Evolutionary conservation across 64 coral and sea anemone species (phyloP).

Genomic region (Catalaphyllia jardinei): DNA sequence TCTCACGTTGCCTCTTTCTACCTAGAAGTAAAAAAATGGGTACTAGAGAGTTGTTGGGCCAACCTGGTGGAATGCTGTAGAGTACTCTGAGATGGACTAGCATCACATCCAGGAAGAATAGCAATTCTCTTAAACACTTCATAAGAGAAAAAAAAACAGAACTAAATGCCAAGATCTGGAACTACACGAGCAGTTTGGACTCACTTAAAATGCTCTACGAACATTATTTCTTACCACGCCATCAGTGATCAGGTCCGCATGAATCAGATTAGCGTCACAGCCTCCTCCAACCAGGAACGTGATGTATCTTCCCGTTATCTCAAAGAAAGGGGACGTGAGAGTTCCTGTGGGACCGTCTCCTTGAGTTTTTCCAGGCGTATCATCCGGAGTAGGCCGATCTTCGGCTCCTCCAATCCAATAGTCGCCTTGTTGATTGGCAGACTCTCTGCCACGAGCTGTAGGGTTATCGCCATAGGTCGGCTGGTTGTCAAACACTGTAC

Average conservation of each 20-base stretch:
- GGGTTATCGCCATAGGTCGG: constrained; percentile 40
- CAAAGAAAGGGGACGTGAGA: constrained; percentile 43
- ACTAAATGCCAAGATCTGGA: too few relatives aligned
- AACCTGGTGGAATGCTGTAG: too few relatives aligned
- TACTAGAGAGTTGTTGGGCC: too few relatives aligned
- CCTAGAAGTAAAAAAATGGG: too few relatives aligned
- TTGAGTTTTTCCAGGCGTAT: neutral
- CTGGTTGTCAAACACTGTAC: constrained; percentile 8
- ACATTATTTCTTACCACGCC: neutral
- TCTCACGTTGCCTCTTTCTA: too few relatives aligned
- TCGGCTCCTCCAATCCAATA: constrained; percentile 10
- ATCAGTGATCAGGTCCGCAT: constrained; percentile 35
- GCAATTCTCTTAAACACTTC: too few relatives aligned
- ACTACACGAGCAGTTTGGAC: too few relatives aligned
- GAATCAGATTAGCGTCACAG: constrained; percentile 12
- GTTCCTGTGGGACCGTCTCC: constrained; percentile 26
- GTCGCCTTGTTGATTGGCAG: constrained; percentile 15
- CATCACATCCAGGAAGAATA: too few relatives aligned
- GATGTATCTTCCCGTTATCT: neutral
- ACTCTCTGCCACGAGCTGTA: neutral
- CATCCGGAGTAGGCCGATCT: neutral
- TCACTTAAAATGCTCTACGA: too few relatives aligned
- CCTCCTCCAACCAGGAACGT: constrained; percentile 64
- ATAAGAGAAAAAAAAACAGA: too few relatives aligned
- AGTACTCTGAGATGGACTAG: too few relatives aligned